Evolutionary conservation across 1,140 invertebrate genomes (phyloP), one percentile per base, ranked within the genome.

Genomic region (Drosophila parvula): DNA sequence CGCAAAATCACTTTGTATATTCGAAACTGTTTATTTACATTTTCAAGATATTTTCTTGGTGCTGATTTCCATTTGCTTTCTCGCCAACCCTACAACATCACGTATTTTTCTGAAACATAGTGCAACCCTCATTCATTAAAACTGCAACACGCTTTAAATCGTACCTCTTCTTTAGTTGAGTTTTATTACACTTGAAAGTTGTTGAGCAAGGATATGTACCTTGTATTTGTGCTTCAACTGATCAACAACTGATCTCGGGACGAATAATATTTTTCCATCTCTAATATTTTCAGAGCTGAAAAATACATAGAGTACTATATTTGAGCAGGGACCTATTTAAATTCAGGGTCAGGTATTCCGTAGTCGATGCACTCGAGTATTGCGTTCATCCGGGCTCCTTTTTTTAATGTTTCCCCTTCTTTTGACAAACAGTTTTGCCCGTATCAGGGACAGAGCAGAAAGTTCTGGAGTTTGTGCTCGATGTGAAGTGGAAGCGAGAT

Each of bases 391-490:
- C 32, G 32, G 50, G 12, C 32, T 51, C 56, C 28, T 9, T 55
- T 47, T 47, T 34, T 34, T 18, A 18, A 55, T 55, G 61, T 32
- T 67, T 22, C 7, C 30, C 16, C 11, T 57, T 48, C 40, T 63
- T 50, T 59, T 64, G 58, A 34, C 83, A 86, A 82, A 88, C 76
- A 82, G 83, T 88, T 82, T 86, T 88, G 30, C 55, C 56, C 62
- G 59, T 86, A 86, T 79, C 78, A 86, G 79, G 34, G 36, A 47
- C 67, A 62, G 38, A 67, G 51, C 75, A 70, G 79, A 70, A 55
- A 60, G 40, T 58, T 60, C 80, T 53, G 65, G 65, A 80, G 57
- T 67, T 82, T 58, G 61, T 36, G 30, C 41, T 67, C 28, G 69
- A 70, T 69, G 67, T 45, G 47, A 53, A 45, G 56, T 41, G 56